Conservation (phyloP, 2,113 vertebrate species). For the Apeltes quadracus region DNA sequence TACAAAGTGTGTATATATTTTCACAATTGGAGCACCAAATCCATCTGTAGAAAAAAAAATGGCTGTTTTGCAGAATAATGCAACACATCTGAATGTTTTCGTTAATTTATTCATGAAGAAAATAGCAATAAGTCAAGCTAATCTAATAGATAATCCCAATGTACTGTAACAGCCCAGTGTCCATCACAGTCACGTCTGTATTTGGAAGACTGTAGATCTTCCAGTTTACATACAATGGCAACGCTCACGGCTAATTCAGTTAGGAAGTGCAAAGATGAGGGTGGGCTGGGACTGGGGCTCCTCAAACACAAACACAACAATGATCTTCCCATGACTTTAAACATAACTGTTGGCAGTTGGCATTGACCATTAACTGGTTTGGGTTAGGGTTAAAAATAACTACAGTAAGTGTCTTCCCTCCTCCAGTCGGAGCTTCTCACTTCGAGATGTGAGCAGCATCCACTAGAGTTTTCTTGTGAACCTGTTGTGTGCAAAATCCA, state of each 20-base stretch:
- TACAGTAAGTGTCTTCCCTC: not conserved
- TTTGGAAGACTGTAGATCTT: not conserved
- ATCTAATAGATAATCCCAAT: not conserved
- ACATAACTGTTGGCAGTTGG: not conserved
- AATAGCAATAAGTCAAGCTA: not conserved
- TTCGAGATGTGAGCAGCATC: not conserved
- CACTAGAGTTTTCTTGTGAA: too few species aligned
- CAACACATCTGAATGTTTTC: not conserved
- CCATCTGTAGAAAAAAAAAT: not conserved
- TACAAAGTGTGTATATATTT: not conserved
- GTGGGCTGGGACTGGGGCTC: not conserved
- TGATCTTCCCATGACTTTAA: not conserved
- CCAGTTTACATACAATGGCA: not conserved
- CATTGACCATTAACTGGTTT: not conserved
- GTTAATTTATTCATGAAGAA: not conserved
- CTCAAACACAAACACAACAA: not conserved
- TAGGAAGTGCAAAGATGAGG: not conserved
- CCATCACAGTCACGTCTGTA: not conserved
- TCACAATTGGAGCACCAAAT: not conserved
- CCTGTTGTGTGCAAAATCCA: too few species aligned
- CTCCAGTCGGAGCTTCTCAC: too few species aligned
- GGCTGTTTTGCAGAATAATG: not conserved
- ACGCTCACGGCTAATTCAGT: not conserved
- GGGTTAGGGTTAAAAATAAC: not conserved
- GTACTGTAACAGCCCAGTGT: not conserved